A percentile compares a stretch with the other conserved stretches of the same genome.
Conservation (phyloP, 1,140 invertebrate genomes). For the Halesus radiatus region DNA sequence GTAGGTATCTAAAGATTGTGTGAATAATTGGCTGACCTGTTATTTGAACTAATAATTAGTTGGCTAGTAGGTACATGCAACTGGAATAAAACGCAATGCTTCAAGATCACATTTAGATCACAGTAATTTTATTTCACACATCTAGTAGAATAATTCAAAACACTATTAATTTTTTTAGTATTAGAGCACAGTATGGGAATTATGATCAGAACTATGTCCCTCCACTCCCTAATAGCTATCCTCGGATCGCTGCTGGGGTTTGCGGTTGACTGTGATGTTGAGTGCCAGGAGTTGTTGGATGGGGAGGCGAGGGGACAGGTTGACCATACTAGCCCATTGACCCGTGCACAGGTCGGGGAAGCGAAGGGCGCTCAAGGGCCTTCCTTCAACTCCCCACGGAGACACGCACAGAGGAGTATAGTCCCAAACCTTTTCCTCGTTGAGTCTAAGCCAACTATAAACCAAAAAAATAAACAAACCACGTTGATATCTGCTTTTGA, state of each 20-base stretch:
- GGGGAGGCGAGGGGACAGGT: constrained; percentile 78
- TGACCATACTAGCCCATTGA: constrained; percentile 88
- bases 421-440: constrained; percentile 80
- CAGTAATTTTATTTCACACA: too few species aligned
- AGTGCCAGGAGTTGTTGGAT: constrained; percentile 67
- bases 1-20: too few species aligned
- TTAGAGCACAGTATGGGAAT: too few species aligned
- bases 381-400: constrained; percentile 80
- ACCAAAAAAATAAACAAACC: not conserved
- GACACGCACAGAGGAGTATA: constrained; percentile 81
- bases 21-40: too few species aligned
- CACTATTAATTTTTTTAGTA: too few species aligned
- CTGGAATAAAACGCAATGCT: too few species aligned
- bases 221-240: constrained; percentile 58
- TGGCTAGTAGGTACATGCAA: too few species aligned
- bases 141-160: too few species aligned
- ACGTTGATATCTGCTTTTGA: too few species aligned
- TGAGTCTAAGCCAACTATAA: constrained; percentile 76
- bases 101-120: too few species aligned
- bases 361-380: constrained; percentile 77
- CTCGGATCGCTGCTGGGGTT: constrained; percentile 66
- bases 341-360: constrained; percentile 86
- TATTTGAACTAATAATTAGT: too few species aligned
- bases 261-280: constrained; percentile 67
- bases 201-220: too few species aligned